phyloP scores from a whole-genome alignment of 2,797 vertebrate genomes.

The Phrynocephalus guinanensis region DNA sequence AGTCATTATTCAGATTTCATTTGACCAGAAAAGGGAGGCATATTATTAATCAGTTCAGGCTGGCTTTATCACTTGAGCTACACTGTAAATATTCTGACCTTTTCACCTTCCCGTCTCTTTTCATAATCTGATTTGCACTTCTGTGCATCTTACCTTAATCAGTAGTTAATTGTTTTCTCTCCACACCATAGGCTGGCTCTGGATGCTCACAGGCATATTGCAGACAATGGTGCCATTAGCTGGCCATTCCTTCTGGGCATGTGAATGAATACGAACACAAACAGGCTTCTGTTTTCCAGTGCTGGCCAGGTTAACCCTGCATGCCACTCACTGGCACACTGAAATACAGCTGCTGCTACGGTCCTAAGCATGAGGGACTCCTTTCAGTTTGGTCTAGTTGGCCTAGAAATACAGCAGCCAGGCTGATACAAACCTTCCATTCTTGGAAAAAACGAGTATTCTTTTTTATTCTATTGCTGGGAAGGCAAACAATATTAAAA shows the following conservation, averaged over 20 bases:
- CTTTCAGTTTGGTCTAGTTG: constrained; percentile 44
- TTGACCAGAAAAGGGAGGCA: neutral
- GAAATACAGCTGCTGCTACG: constrained; percentile 56
- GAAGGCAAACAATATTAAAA: neutral
- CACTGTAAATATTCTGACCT: constrained; percentile 39
- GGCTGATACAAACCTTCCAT: neutral
- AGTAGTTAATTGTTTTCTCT: constrained; percentile 63
- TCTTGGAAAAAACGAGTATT: constrained; percentile 42
- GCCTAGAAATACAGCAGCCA: neutral
- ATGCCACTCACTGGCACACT: constrained; percentile 66
- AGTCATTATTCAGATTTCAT: constrained; percentile 12
- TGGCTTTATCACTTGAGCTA: constrained; percentile 3
- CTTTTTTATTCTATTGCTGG: neutral
- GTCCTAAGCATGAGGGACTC: neutral
- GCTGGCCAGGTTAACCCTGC: constrained; percentile 65
- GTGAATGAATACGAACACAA: constrained; percentile 69
- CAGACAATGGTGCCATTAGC: constrained; percentile 75
- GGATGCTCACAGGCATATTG: constrained; percentile 64
- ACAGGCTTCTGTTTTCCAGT: constrained; percentile 62
- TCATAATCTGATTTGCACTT: constrained; percentile 37
- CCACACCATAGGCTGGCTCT: constrained; percentile 54
- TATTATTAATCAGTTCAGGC: neutral
- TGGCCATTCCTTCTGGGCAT: constrained; percentile 66
- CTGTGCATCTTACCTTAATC: constrained; percentile 53
- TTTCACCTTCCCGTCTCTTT: constrained; percentile 39